Base-by-base conservation (phyloP, 2,888 invertebrate species). In the Netelia inedita region DNA sequence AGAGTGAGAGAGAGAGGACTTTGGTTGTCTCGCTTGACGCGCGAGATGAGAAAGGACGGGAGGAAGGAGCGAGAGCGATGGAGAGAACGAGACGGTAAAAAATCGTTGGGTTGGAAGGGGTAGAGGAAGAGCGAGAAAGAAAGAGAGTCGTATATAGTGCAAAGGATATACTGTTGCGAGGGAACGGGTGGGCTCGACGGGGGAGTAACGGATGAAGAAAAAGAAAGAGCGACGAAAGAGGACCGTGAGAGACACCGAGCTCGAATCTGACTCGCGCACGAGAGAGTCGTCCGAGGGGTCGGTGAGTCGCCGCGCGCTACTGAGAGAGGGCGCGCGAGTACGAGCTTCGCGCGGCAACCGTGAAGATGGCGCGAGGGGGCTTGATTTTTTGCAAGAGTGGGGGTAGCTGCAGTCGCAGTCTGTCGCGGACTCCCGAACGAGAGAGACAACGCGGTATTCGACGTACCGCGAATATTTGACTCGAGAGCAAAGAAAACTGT, bases 21-120 rank as follows among this genome's bases (percentile, higher is more conserved):
- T 78, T 65, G 41, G 82, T 79, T 61, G 61, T 59, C 55, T 41
- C 50, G 87, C 79, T 87, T 89, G 87, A 85, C 88, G 85, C 79
- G 88, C 87, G 87, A 88, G 89, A 89, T 90, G 88, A 87, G 88
- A 75, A 83, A 43, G 76, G 63, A 80, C 50, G 69, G 46, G 61
- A 21, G 68, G 53, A 66, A 69, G 35, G 71, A 69, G 65, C 73
- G 57, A 66, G 63, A 71, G 79, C 63, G 21, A 1, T 10, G 46
- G 55, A 71, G 76, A 72, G 73, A 74, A 74, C 55, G 43, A 61
- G 79, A 57, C 71, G 80, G 73, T 84, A 73, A 80, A 84, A 83
- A 80, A 84, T 68, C 61, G 73, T 84, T 84, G 53, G 35, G n/a
- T 41, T n/a, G 50, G 68, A 57, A 69, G 73, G 80, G 83, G 78